Conservation (phyloP, 2,797 vertebrate species). For the Channallabes apus region DNA sequence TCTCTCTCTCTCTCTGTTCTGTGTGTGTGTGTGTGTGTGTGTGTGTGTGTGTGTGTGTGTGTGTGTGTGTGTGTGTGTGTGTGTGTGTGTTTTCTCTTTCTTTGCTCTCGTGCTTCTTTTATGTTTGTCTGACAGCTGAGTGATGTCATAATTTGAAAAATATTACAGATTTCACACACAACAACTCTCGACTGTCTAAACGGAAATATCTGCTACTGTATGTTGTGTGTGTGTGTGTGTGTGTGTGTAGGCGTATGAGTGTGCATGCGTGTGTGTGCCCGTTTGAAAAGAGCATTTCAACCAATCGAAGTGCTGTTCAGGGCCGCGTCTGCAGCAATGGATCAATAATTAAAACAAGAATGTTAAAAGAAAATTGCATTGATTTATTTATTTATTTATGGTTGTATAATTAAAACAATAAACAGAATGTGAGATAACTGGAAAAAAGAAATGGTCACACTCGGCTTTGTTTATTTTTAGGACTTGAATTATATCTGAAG, state of each 20-base stretch:
- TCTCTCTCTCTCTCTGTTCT: no score
- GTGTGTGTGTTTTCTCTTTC: neutral
- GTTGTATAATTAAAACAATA: neutral
- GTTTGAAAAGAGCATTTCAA: neutral
- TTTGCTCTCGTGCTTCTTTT: neutral
- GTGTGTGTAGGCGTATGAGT: neutral
- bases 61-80: no score
- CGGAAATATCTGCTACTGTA: no score
- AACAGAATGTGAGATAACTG: neutral
- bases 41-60: no score
- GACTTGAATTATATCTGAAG: neutral
- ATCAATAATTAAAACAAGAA: neutral
- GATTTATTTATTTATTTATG: neutral
- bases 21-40: no score
- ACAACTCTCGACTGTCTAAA: neutral
- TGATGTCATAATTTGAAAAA: neutral
- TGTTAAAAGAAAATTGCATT: neutral
- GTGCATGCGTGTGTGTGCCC: no score
- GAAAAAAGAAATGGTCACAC: neutral
- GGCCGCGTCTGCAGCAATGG: no score
- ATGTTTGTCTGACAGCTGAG: neutral
- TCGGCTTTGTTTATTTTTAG: slow-evolving; percentile 3
- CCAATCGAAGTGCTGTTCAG: neutral
- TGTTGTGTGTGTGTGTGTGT: neutral
- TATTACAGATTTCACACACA: neutral